phyloP scores from a whole-genome alignment of 2,888 invertebrate genomes.

The Morpho deidamia region DNA sequence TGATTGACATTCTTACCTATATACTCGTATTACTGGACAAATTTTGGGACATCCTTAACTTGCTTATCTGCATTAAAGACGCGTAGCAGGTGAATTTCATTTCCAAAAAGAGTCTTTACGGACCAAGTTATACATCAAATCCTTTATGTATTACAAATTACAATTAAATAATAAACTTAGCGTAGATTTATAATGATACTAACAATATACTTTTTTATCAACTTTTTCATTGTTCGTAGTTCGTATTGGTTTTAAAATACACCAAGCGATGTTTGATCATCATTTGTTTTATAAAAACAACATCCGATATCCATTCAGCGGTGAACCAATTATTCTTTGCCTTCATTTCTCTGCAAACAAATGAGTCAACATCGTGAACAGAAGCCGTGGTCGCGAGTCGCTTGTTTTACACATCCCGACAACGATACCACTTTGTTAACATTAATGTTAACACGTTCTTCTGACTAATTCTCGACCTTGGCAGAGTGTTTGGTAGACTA shows the following conservation, averaged over 20 bases:
- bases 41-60: too few relatives aligned
- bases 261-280: constrained; percentile 4
- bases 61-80: too few relatives aligned
- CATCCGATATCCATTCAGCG: constrained; percentile 36
- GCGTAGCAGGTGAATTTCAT: too few relatives aligned
- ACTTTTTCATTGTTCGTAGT: constrained; percentile 1
- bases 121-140: too few relatives aligned
- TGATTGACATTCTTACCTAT: too few relatives aligned
- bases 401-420: background rate
- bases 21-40: too few relatives aligned
- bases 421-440: background rate
- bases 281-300: constrained; percentile 11
- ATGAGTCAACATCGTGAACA: constrained; percentile 26
- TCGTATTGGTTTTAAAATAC: constrained; percentile 9
- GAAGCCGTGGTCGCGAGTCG: constrained; percentile 17
- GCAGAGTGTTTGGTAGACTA: too few relatives aligned
- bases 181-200: background rate
- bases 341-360: constrained; percentile 38
- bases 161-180: too few relatives aligned
- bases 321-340: constrained; percentile 38
- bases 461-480: too few relatives aligned
- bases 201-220: background rate
- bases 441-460: too few relatives aligned
- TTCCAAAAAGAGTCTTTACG: too few relatives aligned
- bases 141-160: too few relatives aligned